Evolutionary conservation across 2,888 invertebrate species (phyloP).

Genomic region (Leptura quadrifasciata): DNA sequence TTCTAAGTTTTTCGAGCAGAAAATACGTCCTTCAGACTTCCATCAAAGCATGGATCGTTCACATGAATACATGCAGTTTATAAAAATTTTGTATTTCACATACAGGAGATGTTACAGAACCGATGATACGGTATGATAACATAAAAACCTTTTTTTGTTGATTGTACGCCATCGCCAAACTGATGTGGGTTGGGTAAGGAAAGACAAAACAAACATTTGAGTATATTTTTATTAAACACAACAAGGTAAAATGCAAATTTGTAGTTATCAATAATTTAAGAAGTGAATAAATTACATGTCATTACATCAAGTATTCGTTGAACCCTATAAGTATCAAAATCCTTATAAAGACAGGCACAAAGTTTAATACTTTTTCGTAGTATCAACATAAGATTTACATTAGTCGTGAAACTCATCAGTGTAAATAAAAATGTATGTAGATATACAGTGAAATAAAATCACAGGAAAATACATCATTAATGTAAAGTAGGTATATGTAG

Average conservation of each 20-base stretch:
- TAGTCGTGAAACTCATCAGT: constrained; percentile 33
- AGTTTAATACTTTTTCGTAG: constrained; percentile 64
- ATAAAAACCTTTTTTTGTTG: too few species aligned
- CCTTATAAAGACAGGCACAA: constrained; percentile 68
- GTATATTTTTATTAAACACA: constrained; percentile 71
- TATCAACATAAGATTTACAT: constrained; percentile 43
- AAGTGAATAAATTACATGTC: constrained; percentile 66
- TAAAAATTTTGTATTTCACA: too few species aligned
- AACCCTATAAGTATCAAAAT: constrained; percentile 67
- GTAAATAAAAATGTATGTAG: constrained; percentile 22
- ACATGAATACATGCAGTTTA: too few species aligned
- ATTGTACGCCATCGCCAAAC: too few species aligned
- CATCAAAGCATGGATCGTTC: too few species aligned
- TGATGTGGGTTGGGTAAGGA: constrained; percentile 2
- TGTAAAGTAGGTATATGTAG: constrained; percentile 38
- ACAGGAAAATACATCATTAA: constrained; percentile 20
- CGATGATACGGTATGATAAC: too few species aligned
- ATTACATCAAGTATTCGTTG: constrained; percentile 65
- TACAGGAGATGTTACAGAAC: too few species aligned
- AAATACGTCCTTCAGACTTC: too few species aligned
- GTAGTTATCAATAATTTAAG: constrained; percentile 62
- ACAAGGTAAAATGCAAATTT: constrained; percentile 68
- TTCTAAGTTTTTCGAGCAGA: too few species aligned
- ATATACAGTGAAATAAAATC: not conserved
- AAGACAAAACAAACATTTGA: constrained; percentile 61